A percentile compares a stretch with the other conserved stretches of the same genome.
Conservation (phyloP, 2,797 vertebrate genomes). For the Sylvilagus floridanus region DNA sequence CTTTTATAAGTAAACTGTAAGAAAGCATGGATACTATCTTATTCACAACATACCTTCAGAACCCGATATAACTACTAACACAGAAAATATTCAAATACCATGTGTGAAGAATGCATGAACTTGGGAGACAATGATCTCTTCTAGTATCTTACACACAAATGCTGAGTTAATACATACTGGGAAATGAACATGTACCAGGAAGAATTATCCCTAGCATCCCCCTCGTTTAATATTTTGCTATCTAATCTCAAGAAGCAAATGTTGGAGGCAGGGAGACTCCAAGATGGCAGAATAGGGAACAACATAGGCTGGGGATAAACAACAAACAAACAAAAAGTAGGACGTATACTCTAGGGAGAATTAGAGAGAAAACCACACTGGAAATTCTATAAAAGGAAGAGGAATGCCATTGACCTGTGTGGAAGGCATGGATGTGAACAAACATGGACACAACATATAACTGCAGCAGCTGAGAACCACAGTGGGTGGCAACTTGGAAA, state of each 20-base stretch:
- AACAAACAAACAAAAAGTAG: too few relatives aligned
- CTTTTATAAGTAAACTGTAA: neutral
- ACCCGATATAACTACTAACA: neutral
- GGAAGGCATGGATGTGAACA: too few relatives aligned
- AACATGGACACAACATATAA: too few relatives aligned
- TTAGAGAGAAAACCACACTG: too few relatives aligned
- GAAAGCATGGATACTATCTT: neutral
- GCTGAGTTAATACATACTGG: neutral
- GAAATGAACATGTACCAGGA: neutral
- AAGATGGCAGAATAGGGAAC: too few relatives aligned
- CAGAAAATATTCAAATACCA: neutral
- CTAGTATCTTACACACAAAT: neutral
- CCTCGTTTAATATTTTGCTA: neutral
- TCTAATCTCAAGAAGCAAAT: slow-evolving; percentile 46
- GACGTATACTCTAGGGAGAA: too few relatives aligned
- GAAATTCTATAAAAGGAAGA: too few relatives aligned
- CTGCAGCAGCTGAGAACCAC: too few relatives aligned
- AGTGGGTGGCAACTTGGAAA: too few relatives aligned
- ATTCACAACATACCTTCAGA: neutral
- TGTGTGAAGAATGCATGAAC: neutral
- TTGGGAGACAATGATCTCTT: neutral
- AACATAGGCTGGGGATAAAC: too few relatives aligned
- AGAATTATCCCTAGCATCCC: neutral
- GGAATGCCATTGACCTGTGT: too few relatives aligned
- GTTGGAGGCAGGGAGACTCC: neutral